phyloP scores from a whole-genome alignment of 2,888 invertebrate species.

The Helicoverpa assulta region DNA sequence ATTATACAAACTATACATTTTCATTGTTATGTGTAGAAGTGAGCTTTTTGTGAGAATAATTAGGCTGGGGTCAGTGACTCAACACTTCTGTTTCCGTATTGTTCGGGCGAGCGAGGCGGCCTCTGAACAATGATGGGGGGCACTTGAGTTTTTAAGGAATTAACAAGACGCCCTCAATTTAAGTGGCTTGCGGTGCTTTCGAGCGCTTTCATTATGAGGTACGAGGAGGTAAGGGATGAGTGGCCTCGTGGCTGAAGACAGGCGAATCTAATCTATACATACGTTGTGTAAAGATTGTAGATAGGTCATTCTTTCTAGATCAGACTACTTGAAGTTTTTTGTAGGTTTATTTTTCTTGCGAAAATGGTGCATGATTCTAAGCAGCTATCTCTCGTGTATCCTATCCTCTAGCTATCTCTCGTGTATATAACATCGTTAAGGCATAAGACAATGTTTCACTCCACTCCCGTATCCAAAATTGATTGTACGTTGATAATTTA shows the following conservation, averaged over 20 bases:
- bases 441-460: constrained; percentile 18
- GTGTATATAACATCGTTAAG: not conserved
- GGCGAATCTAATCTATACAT: constrained; percentile 14
- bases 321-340: constrained; percentile 6
- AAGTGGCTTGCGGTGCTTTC: constrained; percentile 60
- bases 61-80: constrained; percentile 55
- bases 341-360: not conserved
- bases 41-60: constrained; percentile 40
- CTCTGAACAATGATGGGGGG: constrained; percentile 65
- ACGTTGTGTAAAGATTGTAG: constrained; percentile 18
- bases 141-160: constrained; percentile 70
- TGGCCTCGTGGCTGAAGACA: constrained; percentile 32
- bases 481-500: constrained; percentile 44
- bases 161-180: constrained; percentile 66
- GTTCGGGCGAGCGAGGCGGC: constrained; percentile 58
- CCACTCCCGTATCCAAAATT: constrained; percentile 39
- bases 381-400: not conserved
- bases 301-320: constrained; percentile 25
- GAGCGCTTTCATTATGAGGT: constrained; percentile 54
- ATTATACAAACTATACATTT: constrained; percentile 13
- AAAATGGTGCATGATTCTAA: not conserved
- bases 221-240: constrained; percentile 50
- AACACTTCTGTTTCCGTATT: constrained; percentile 63
- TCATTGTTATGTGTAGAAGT: constrained; percentile 13
- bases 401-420: not conserved